Evolutionary conservation across 2,797 vertebrate species (phyloP).

Genomic region (Takifugu rubripes): DNA sequence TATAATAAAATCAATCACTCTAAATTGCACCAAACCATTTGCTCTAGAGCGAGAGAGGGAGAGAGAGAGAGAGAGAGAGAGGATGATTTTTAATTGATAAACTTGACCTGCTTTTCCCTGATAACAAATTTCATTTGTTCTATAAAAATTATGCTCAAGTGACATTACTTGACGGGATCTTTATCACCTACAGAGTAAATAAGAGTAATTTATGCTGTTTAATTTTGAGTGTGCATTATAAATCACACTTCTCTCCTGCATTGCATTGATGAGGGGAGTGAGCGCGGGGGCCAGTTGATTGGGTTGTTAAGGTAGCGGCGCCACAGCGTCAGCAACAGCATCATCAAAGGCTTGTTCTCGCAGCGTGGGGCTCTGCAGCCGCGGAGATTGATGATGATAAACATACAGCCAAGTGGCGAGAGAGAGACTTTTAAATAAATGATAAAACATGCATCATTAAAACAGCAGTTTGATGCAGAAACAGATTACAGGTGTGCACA

Average conservation of each 20-base stretch:
- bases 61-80: constrained; percentile 38
- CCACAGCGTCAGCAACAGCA: constrained; percentile 48
- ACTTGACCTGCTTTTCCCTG: constrained; percentile 80
- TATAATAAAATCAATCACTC: constrained; percentile 83
- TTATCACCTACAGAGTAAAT: constrained; percentile 83
- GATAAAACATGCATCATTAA: constrained; percentile 68
- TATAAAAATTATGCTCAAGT: constrained; percentile 82
- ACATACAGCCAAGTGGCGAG: constrained; percentile 54
- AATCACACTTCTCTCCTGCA: constrained; percentile 74
- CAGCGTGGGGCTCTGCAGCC: constrained; percentile 58
- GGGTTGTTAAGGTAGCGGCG: constrained; percentile 64
- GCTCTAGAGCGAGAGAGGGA: constrained; percentile 37
- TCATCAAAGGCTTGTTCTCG: constrained; percentile 55
- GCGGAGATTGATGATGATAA: constrained; percentile 68
- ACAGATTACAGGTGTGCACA: constrained; percentile 55
- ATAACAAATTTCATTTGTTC: constrained; percentile 84
- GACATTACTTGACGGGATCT: constrained; percentile 83
- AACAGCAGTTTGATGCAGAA: constrained; percentile 56
- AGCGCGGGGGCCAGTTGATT: constrained; percentile 57
- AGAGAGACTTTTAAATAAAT: constrained; percentile 70
- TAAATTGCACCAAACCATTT: constrained; percentile 71
- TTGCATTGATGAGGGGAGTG: constrained; percentile 74
- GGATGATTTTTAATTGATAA: constrained; percentile 79
- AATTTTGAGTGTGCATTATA: constrained; percentile 76
- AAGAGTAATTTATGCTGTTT: constrained; percentile 84